These are phyloP conservation scores for Halcyon malimbica DNA, from an alignment of 2,113 vertebrate species.

Conservation along the genomic window DNA sequence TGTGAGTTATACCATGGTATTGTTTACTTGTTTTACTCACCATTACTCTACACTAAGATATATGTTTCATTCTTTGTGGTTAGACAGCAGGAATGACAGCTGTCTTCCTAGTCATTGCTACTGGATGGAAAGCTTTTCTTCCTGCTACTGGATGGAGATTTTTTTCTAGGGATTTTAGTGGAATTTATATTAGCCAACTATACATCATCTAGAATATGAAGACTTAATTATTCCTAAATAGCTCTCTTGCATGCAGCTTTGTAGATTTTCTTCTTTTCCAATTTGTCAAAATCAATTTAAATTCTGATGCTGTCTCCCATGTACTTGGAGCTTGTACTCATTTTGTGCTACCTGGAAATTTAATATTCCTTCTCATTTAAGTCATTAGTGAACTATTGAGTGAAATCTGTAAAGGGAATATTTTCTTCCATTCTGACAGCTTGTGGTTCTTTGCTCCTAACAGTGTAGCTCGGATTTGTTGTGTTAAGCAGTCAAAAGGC, in stretches of 20 bases:
- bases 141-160: background rate
- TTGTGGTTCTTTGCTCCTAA: background rate
- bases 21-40: background rate
- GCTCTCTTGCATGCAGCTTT: background rate
- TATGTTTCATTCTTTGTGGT: background rate
- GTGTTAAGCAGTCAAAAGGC: background rate
- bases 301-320: background rate
- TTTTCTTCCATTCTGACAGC: background rate
- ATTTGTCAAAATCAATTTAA: background rate
- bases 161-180: background rate
- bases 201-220: background rate
- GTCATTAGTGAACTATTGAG: background rate
- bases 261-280: background rate
- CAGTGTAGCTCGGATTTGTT: background rate
- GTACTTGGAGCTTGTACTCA: background rate
- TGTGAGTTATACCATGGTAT: background rate
- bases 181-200: background rate
- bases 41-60: background rate
- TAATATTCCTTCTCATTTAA: background rate
- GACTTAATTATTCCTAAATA: background rate
- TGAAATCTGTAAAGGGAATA: background rate
- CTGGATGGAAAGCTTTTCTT: background rate
- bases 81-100: background rate
- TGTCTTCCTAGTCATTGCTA: background rate
- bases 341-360: background rate